These are phyloP conservation scores for Tricholaema leucomelas DNA, from an alignment of 2,113 vertebrate genomes.

Conservation along the genomic window DNA sequence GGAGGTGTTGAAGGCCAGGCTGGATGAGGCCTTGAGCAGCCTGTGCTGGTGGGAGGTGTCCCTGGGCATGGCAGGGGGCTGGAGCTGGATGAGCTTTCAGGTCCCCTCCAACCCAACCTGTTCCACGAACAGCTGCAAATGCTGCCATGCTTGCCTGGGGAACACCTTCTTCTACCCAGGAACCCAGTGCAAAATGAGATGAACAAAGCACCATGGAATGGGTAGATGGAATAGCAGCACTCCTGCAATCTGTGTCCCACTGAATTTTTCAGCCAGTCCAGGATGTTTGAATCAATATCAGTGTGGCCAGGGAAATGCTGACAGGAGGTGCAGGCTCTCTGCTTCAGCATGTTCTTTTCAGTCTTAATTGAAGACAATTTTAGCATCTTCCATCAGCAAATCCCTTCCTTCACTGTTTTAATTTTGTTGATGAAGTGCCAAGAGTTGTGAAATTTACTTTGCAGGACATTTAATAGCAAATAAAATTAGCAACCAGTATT, in stretches of 20 bases:
- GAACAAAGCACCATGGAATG: no score
- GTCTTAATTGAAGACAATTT: slow-evolving; percentile 23
- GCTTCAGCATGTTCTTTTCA: background rate
- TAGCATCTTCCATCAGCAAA: slow-evolving; percentile 27
- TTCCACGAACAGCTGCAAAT: no score
- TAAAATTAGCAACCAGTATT: slow-evolving; percentile 3
- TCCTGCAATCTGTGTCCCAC: background rate
- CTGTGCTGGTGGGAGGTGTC: no score
- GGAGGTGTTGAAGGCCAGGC: no score
- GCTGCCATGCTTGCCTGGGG: background rate
- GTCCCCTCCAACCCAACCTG: no score
- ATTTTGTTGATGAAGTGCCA: slow-evolving; percentile 27
- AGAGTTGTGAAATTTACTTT: slow-evolving; percentile 36
- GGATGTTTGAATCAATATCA: background rate
- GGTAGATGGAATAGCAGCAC: background rate
- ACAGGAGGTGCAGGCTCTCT: background rate
- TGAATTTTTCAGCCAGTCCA: background rate
- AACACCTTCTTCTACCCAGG: background rate
- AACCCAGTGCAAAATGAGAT: background rate
- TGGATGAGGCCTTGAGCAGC: no score
- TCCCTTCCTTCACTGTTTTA: background rate
- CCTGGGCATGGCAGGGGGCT: no score
- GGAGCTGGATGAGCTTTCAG: no score
- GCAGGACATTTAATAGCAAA: background rate
- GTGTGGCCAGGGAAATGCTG: background rate